These are phyloP conservation scores for Selene dorsalis DNA, from an alignment of 2,797 vertebrate genomes.

Conservation along the genomic window DNA sequence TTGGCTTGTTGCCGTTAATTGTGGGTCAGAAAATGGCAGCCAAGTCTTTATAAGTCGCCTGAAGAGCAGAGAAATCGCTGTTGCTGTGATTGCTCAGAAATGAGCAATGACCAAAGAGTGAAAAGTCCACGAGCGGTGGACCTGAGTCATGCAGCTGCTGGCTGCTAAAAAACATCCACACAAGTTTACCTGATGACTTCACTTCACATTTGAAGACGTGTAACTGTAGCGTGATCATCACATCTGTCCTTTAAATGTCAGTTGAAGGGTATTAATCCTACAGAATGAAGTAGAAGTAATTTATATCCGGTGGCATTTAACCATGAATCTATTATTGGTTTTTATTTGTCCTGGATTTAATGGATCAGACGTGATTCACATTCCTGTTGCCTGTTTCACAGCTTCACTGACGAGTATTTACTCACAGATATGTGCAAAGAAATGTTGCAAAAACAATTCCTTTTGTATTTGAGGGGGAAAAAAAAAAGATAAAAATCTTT, in stretches of 20 bases:
- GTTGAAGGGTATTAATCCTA: not conserved
- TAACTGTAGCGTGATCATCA: not conserved
- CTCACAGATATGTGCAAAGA: too few relatives aligned
- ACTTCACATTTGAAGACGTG: not conserved
- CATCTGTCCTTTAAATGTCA: not conserved
- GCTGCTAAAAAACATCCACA: conserved; percentile 19
- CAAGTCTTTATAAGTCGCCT: not conserved
- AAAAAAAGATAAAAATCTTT: too few relatives aligned
- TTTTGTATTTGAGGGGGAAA: too few relatives aligned
- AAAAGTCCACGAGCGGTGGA: conserved; percentile 9
- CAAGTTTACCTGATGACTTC: conserved; percentile 24
- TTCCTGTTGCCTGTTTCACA: too few relatives aligned
- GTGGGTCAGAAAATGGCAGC: conserved; percentile 7
- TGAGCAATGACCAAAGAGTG: conserved; percentile 7
- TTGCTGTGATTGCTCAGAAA: conserved; percentile 10
- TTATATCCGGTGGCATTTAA: not conserved
- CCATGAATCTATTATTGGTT: not conserved
- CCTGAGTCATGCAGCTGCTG: conserved; percentile 34
- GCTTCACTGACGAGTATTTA: too few relatives aligned
- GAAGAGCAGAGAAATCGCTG: conserved; percentile 15
- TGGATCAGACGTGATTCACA: too few relatives aligned
- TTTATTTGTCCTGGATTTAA: not conserved
- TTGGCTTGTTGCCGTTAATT: conserved; percentile 36
- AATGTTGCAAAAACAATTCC: too few relatives aligned
- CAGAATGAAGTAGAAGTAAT: not conserved